phyloP scores from a whole-genome alignment of 2,797 vertebrate genomes.

The Diplodus puntazzo region DNA sequence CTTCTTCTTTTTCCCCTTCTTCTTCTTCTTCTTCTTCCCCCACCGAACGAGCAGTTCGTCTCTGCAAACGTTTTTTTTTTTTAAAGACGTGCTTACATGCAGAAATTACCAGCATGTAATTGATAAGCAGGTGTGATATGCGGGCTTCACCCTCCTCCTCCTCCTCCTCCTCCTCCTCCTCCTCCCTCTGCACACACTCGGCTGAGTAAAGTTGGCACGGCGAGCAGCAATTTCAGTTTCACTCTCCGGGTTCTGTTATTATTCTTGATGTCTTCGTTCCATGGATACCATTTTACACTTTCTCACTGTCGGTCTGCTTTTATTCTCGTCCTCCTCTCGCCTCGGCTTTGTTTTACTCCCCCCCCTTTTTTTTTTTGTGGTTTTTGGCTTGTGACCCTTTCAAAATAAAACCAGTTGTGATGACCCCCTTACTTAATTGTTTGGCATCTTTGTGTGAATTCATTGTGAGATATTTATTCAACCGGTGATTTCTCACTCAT shows the following conservation, averaged over 20 bases:
- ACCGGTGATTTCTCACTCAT: too few species aligned
- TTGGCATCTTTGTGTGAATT: not conserved
- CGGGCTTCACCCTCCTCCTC: not conserved
- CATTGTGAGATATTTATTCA: not conserved
- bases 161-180: not conserved
- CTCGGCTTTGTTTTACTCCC: not conserved
- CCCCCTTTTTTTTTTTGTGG: not conserved
- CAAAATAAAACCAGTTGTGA: not conserved
- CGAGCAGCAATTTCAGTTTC: constrained; percentile 68
- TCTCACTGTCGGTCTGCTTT: constrained; percentile 6
- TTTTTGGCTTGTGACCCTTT: not conserved
- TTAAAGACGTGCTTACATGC: constrained; percentile 63
- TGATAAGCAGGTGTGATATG: constrained; percentile 72
- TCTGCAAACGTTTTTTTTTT: constrained; percentile 31
- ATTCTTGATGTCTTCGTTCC: not conserved
- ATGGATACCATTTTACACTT: constrained; percentile 4
- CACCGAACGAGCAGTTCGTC: constrained; percentile 44
- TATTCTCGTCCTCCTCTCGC: not conserved
- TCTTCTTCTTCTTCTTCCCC: constrained; percentile 22
- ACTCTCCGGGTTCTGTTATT: constrained; percentile 16
- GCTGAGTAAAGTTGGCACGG: constrained; percentile 58
- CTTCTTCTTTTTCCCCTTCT: not conserved
- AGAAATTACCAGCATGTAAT: constrained; percentile 70
- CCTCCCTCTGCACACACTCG: not conserved
- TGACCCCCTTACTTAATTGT: not conserved